A percentile compares a stretch with the other conserved stretches of the same genome.
phyloP scores from a whole-genome alignment of 1,140 invertebrate genomes.

The Stegodyphus mimosarum region DNA sequence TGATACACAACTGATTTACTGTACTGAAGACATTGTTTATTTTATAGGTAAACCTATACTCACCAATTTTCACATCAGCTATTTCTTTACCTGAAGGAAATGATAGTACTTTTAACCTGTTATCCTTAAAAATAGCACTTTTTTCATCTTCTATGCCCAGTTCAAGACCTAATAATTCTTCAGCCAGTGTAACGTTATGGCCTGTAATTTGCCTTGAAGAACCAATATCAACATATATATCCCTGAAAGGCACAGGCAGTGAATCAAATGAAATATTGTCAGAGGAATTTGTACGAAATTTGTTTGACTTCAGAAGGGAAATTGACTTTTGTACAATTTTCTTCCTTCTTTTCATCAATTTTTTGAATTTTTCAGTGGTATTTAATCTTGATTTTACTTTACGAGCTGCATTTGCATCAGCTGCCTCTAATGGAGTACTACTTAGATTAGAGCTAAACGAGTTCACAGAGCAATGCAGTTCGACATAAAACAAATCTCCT shows the following conservation, averaged over 20 bases:
- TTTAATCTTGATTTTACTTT: conserved; percentile 15
- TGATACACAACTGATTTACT: too few species aligned
- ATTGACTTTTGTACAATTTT: conserved; percentile 11
- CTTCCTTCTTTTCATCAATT: conserved; percentile 38
- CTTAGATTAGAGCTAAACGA: too few species aligned
- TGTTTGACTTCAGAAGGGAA: conserved; percentile 12
- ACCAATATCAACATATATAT: too few species aligned
- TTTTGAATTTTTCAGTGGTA: conserved; percentile 25
- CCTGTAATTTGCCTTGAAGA: too few species aligned
- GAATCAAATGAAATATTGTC: conserved; percentile 20
- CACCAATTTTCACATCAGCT: conserved; percentile 26
- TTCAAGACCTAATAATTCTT: too few species aligned
- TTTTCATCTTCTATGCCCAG: too few species aligned
- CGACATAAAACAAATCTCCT: conserved; percentile 34
- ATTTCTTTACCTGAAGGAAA: background rate
- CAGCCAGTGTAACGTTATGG: too few species aligned
- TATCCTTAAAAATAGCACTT: background rate
- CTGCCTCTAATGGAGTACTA: too few species aligned
- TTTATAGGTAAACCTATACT: background rate
- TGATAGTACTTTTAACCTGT: conserved; percentile 17
- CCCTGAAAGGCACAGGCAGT: background rate
- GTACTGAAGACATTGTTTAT: too few species aligned
- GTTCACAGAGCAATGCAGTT: conserved; percentile 1
- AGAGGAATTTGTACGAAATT: background rate
- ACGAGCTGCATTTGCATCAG: background rate